Evolutionary conservation across 2,888 invertebrate species (phyloP).

Genomic region (Acanthacorydalis orientalis): DNA sequence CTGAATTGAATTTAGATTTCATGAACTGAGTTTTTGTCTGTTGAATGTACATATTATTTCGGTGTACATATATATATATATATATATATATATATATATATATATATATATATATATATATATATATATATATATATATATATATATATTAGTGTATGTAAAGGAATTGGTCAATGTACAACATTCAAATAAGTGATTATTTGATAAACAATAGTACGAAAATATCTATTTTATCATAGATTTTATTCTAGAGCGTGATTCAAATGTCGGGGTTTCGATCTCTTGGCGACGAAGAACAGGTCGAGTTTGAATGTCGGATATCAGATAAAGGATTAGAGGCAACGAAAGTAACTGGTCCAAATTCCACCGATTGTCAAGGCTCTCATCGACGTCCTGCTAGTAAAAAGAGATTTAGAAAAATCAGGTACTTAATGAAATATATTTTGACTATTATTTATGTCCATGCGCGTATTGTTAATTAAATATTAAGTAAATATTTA

Average conservation of each 20-base stretch:
- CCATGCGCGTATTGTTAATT: slow-evolving; percentile 9
- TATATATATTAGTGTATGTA: no score
- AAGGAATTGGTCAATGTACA: no score
- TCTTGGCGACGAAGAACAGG: slow-evolving; percentile 72
- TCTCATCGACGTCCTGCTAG: slow-evolving; percentile 65
- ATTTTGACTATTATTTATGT: background rate
- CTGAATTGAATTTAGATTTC: no score
- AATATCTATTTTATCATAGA: background rate
- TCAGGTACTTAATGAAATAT: slow-evolving; percentile 40
- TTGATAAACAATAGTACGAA: no score
- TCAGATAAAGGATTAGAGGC: slow-evolving; percentile 80
- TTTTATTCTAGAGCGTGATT: slow-evolving; percentile 61
- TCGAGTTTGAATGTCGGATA: slow-evolving; percentile 72
- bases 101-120: no score
- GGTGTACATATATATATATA: no score
- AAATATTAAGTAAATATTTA: slow-evolving; percentile 8
- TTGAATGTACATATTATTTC: no score
- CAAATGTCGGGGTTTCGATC: slow-evolving; percentile 83
- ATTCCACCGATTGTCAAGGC: slow-evolving; percentile 62
- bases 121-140: no score
- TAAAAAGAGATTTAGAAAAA: slow-evolving; percentile 70
- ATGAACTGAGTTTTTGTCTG: no score
- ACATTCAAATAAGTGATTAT: no score
- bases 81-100: no score
- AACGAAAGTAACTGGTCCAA: slow-evolving; percentile 65